Evolutionary conservation across 1,140 invertebrate genomes (phyloP), one percentile per base, ranked within the genome.

Genomic region (Monochamus saltuarius): DNA sequence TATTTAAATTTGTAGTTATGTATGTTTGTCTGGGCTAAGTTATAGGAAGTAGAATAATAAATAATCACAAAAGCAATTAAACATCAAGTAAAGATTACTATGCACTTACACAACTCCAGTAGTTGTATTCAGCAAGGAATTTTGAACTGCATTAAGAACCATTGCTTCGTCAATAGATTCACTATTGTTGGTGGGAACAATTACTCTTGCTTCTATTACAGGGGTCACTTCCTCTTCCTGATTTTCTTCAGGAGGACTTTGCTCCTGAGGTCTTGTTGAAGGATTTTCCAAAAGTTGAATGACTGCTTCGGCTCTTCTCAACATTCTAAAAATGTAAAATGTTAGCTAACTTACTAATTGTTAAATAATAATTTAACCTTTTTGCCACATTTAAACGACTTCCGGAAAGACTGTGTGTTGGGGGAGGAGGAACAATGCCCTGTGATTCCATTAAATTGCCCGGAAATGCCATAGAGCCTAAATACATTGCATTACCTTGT

Each of bases 381-480:
- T 71, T 61, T 14, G 78, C 80, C 4, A 80, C 71, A 52, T 73
- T 71, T 4, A 82, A 53, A 36, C 81, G 69, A 52, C 78, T 79
- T n/a, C 73, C 71, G 9, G 78, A 74, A 16, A 81, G 67, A 55
- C 74, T 77, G 17, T 76, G 74, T n/a, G 73, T 74, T 16, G 77
- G 75, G 54, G 72, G 75, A 17, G 75, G 75, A 17, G 75, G 69
- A 11, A 72, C 65, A 47, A 77, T 69, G n/a, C 73, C 73, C 67
- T 81, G 78, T 7, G 80, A 78, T 65, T 85, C 84, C 47, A 85
- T 75, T 11, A 84, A 70, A 50, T 83, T 82, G 2, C 82, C 72
- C 11, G 84, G 82, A 39, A 83, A 78, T 37, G 85, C 81, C 83
- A 89, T 84, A 1, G 86, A 85, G 55, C 87, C 85, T 34, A 85